These are phyloP conservation scores for Thera britannica DNA, from an alignment of 2,888 invertebrate genomes.

Conservation along the genomic window DNA sequence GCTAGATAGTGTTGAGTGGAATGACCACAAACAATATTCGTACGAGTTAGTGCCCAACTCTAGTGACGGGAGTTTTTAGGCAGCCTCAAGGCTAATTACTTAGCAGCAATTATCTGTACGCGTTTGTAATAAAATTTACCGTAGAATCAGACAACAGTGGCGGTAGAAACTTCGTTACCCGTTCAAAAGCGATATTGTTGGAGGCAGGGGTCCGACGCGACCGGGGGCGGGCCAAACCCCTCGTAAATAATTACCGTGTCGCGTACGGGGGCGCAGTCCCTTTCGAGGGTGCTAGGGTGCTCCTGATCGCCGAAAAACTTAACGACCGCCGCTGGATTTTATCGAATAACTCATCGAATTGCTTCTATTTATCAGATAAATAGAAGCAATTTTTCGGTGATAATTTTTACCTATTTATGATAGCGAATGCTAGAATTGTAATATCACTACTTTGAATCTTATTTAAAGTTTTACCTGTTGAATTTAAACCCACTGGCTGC, in stretches of 20 bases:
- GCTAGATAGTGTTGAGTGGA: no score
- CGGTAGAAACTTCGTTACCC: slow-evolving; percentile 24
- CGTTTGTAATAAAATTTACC: slow-evolving; percentile 9
- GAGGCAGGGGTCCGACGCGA: slow-evolving; percentile 44
- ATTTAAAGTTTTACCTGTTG: no score
- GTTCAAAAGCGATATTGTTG: slow-evolving; percentile 38
- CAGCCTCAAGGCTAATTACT: no score
- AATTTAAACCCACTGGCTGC: no score
- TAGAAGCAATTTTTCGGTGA: not conserved
- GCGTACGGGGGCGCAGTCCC: slow-evolving; percentile 61
- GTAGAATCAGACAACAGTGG: slow-evolving; percentile 28
- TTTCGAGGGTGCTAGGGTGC: slow-evolving; percentile 31
- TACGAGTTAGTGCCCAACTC: no score
- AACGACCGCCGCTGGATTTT: slow-evolving; percentile 27
- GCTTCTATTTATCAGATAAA: slow-evolving; percentile 15
- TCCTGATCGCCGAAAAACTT: slow-evolving; percentile 29
- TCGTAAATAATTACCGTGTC: slow-evolving; percentile 78
- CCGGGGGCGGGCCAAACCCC: slow-evolving; percentile 67
- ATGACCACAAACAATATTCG: no score
- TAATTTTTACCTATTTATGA: no score
- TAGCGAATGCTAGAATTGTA: no score
- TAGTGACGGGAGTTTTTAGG: no score
- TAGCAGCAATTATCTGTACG: no score
- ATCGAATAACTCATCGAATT: slow-evolving; percentile 27
- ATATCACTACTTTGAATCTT: no score